Conservation (phyloP, 2,888 invertebrate genomes). For the Colletes collaris region DNA sequence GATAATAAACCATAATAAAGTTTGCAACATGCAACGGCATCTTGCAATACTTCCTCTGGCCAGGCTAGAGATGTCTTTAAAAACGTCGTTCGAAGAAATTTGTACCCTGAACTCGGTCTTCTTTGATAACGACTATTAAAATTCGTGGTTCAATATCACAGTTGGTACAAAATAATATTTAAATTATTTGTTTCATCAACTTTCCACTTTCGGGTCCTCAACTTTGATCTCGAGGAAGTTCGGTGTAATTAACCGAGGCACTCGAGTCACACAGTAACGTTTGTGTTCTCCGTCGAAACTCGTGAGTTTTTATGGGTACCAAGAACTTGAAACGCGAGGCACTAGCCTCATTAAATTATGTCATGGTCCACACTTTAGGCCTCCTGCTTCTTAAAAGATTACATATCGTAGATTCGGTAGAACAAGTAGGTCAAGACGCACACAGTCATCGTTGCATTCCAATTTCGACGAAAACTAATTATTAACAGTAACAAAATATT, state of each 20-base stretch:
- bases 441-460: too few species aligned
- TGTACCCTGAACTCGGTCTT: too few species aligned
- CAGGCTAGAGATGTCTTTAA: too few species aligned
- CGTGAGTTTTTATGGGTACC: not conserved
- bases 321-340: not conserved
- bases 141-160: not conserved
- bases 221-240: too few species aligned
- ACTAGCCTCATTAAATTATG: not conserved
- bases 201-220: not conserved
- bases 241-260: not conserved
- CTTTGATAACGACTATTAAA: too few species aligned
- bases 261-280: too few species aligned
- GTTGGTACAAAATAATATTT: not conserved
- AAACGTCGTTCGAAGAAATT: too few species aligned
- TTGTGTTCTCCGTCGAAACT: too few species aligned
- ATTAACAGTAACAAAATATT: too few species aligned
- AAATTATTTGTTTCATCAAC: not conserved
- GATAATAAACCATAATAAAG: conserved; percentile 27
- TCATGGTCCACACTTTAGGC: not conserved
- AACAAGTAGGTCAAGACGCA: too few species aligned
- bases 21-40: conserved; percentile 28
- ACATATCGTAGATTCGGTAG: too few species aligned
- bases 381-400: not conserved
- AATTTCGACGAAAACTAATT: too few species aligned
- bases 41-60: not conserved